Evolutionary conservation across 2,797 vertebrate species (phyloP).

Genomic region (Melanotaenia trifasciata): DNA sequence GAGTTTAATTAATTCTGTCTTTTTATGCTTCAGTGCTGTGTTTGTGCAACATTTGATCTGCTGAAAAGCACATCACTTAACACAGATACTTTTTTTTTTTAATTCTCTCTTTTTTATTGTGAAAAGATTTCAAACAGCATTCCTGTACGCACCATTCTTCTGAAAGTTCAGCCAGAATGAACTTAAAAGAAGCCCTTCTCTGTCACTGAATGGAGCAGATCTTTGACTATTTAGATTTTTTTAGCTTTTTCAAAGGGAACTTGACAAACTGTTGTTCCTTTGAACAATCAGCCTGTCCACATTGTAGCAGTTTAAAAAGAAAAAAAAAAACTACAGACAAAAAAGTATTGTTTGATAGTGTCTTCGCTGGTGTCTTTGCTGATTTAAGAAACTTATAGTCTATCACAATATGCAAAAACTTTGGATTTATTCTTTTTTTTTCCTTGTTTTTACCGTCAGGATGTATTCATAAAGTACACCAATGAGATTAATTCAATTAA

Average conservation of each 20-base stretch:
- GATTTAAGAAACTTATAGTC: no score
- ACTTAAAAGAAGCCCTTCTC: background rate
- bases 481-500: background rate
- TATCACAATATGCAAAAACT: background rate
- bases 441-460: background rate
- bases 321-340: background rate
- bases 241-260: background rate
- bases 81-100: background rate
- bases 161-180: conserved; percentile 19
- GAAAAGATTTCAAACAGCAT: conserved; percentile 12
- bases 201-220: conserved; percentile 13
- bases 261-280: background rate
- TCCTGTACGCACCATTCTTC: background rate
- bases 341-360: background rate
- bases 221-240: background rate
- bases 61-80: background rate
- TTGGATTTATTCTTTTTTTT: background rate
- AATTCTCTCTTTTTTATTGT: background rate
- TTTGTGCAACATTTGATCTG: conserved; percentile 13
- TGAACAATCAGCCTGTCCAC: background rate
- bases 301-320: background rate
- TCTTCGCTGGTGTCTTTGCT: background rate
- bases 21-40: background rate
- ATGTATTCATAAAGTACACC: background rate
- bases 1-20: conserved; percentile 13